Evolutionary conservation across 2,113 vertebrate genomes (phyloP).

Genomic region (Melanocharis versteri): DNA sequence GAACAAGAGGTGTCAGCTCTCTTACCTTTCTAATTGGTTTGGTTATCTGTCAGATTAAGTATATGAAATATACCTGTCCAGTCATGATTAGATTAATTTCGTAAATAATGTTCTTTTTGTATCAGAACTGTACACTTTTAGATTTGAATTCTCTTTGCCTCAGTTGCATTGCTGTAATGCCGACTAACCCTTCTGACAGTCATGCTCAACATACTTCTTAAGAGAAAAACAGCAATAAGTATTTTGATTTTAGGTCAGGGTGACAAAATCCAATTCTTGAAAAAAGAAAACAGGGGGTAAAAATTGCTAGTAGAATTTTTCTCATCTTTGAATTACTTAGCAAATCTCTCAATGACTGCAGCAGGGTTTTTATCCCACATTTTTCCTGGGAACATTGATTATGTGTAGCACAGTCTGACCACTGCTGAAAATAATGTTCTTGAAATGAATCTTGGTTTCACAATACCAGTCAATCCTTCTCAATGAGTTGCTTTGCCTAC

Average conservation of each 20-base stretch:
- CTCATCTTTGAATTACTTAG: neutral
- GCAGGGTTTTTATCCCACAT: neutral
- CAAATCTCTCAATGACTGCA: neutral
- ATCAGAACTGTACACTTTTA: neutral
- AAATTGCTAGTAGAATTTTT: neutral
- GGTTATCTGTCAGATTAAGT: neutral
- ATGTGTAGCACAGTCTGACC: neutral
- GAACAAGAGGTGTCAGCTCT: neutral
- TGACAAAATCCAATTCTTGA: neutral
- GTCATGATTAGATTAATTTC: neutral
- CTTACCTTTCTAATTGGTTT: neutral
- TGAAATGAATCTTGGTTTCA: neutral
- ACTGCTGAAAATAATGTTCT: neutral
- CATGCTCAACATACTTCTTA: neutral
- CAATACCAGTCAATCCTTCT: neutral
- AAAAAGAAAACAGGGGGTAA: neutral
- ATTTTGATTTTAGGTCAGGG: neutral
- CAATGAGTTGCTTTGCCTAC: neutral
- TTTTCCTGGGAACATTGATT: neutral
- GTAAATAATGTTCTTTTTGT: neutral
- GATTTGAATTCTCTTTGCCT: neutral
- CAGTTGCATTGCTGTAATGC: neutral
- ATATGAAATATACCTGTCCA: neutral
- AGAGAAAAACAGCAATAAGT: neutral
- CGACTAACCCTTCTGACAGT: neutral